Evolutionary conservation across 2,113 vertebrate species (phyloP).

Genomic region (Benitochromis conjunctus): DNA sequence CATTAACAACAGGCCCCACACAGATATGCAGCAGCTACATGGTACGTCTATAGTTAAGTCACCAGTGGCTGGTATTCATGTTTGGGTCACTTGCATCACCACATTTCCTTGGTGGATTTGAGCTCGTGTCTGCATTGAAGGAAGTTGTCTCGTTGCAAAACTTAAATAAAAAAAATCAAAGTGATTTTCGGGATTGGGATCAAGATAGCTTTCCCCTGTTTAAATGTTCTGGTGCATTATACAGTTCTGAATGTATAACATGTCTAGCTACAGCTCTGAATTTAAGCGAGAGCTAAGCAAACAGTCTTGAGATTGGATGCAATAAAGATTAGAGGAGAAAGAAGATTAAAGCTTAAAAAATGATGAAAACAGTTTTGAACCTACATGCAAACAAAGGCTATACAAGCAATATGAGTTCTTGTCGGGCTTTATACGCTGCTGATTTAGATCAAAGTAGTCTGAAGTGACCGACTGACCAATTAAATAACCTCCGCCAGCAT

Average conservation of each 20-base stretch:
- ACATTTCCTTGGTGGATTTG: background rate
- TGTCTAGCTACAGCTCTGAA: background rate
- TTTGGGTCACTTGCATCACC: background rate
- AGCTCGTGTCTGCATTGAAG: background rate
- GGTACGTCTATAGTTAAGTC: background rate
- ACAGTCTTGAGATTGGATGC: background rate
- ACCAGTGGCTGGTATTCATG: background rate
- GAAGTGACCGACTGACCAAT: constrained; percentile 2
- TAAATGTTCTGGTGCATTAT: background rate
- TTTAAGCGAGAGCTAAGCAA: background rate
- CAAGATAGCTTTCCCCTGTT: background rate
- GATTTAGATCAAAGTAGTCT: constrained; percentile 25
- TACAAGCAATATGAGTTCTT: background rate
- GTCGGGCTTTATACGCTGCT: background rate
- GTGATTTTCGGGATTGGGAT: background rate
- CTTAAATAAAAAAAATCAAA: background rate
- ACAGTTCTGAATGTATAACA: background rate
- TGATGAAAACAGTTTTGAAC: constrained; percentile 24
- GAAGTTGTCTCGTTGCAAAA: background rate
- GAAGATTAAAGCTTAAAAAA: constrained; percentile 35
- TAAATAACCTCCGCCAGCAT: background rate
- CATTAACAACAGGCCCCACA: background rate
- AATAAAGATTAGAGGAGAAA: constrained; percentile 28
- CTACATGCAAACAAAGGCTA: constrained; percentile 3
- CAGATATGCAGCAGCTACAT: background rate